Evolutionary conservation across 1,140 invertebrate genomes (phyloP), one percentile per base, ranked within the genome.

Genomic region (Frieseomelitta varia): DNA sequence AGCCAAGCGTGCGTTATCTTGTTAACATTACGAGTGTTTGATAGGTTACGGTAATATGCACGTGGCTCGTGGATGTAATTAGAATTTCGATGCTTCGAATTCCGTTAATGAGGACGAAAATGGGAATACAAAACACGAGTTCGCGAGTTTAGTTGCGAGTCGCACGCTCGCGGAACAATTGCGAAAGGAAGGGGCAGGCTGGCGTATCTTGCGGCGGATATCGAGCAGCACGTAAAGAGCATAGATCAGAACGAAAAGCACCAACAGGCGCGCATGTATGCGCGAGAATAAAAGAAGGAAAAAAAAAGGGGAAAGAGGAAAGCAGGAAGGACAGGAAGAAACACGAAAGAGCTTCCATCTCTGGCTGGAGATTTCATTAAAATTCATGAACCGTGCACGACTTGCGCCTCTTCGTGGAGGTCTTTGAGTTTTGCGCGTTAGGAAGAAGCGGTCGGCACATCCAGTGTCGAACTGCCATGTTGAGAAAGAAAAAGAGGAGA

Each of bases 301-400:
- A 61, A 61, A 12, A 61, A 19, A n/a, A 19, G 85, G 67, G 78
- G 61, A 39, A 27, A 61, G 67, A 61, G 15, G 1, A 17, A 2
- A 21, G 34, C 14, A 1, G 27, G n/a, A 61, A 58, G 61, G 79
- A 85, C 75, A 84, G 80, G 53, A 34, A 73, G 85, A 76, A 84
- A 89, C 75, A 86, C 81, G 85, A 79, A 83, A 79, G 86, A 90
- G 87, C 91, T 91, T 91, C 92, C 91, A 92, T 92, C 91, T 88
- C 87, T 83, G 83, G 90, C 90, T 89, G 81, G 88, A 93, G 91
- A 93, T 94, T 93, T 92, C 92, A 93, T 93, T 93, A 93, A 93
- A 94, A 94, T 94, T 94, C 93, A 93, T 93, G 92, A 94, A 93
- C 92, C 93, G 92, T 92, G 89, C 90, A 86, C 87, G 92, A 91